Evolutionary conservation across 2,113 vertebrate genomes (phyloP), one percentile per base, ranked within the genome.

Genomic region (Macquaria australasica): DNA sequence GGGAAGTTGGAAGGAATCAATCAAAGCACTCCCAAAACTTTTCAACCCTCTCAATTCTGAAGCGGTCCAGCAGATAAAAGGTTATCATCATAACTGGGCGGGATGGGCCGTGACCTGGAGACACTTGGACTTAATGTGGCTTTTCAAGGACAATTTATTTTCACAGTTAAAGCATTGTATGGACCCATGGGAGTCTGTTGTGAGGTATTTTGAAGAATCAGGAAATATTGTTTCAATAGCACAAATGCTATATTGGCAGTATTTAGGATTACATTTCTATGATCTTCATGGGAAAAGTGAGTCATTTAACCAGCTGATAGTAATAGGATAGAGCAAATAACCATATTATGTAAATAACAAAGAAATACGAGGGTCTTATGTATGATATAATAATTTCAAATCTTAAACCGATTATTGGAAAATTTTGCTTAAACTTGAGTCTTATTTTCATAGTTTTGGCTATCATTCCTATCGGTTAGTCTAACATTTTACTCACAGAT

Each of bases 1-100:
- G 25, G 45, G 90, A 90, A 93, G 88, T 89, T 90, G 73, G 82
- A 78, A 48, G 82, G 82, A 93, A 93, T 91, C 89, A 92, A 92
- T 92, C 91, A 90, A 64, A 60, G 76, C 45, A 4, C 73, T 79
- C 83, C 62, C 8, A 77, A 86, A 93, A 80, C 80, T 89, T 93
- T 88, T 63, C 72, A 77, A 64, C 45, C 79, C 41, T 85, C 82
- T 81, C 81, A 37, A 23, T 71, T 68, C 37, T 67, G 77, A 72
- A 45, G 62, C 21, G 72, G 79, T 25, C 37, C n/a, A 14, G 28
- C n/a, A 0, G 82, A 87, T 90, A 79, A 91, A 91, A 91, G 89
- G 88, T 92, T 84, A 82, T 80, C 55, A 75, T 68, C 72, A 59
- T 56, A 86, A 73, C 58, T 23, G 86, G 79, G 77, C 25, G n/a